phyloP scores from a whole-genome alignment of 2,797 vertebrate genomes.

The Anas bahamensis region DNA sequence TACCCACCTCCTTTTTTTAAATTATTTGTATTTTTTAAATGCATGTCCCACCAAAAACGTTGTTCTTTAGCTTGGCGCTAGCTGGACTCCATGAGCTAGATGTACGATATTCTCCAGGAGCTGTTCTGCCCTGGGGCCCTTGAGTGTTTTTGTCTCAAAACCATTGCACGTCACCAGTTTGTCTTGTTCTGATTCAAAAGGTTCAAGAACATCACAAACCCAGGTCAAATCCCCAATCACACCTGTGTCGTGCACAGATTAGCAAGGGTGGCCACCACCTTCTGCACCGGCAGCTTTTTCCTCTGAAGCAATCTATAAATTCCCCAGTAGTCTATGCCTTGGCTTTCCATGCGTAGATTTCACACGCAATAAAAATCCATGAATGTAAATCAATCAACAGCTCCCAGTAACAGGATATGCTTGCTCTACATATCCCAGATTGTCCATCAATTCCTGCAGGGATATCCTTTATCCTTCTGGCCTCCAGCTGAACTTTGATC shows the following conservation, averaged over 20 bases:
- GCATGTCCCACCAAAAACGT: fast-evolving
- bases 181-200: neutral
- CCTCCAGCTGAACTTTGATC: neutral
- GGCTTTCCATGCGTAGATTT: neutral
- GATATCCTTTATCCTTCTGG: neutral
- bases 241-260: neutral
- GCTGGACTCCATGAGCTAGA: neutral
- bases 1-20: too few species aligned
- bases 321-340: neutral
- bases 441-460: neutral
- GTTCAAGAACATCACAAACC: neutral
- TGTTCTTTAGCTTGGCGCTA: neutral
- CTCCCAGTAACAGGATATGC: fast-evolving
- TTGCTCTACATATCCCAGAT: neutral
- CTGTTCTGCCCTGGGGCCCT: neutral
- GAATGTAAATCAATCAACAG: neutral
- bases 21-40: neutral
- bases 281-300: neutral
- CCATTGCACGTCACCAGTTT: neutral
- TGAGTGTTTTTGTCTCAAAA: neutral
- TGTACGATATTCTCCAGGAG: neutral
- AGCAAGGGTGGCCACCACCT: neutral
- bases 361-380: neutral
- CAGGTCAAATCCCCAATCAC: neutral
- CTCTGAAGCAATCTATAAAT: neutral